Evolutionary conservation across 2,113 vertebrate species (phyloP).

Genomic region (Pituophis catenifer): DNA sequence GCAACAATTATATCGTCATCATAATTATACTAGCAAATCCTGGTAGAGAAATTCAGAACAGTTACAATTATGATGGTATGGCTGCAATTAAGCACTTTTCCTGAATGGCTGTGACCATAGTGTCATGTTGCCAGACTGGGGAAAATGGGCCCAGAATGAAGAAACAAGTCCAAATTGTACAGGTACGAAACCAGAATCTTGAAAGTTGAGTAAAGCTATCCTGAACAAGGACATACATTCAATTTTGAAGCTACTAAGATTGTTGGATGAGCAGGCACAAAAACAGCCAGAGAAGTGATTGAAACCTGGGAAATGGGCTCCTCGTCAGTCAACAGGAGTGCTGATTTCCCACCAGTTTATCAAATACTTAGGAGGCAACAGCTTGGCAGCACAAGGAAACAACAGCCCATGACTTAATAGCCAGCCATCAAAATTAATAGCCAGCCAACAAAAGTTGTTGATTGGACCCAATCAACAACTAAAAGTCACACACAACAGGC

Average conservation of each 20-base stretch:
- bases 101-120: neutral
- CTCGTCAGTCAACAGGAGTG: neutral
- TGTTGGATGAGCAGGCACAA: neutral
- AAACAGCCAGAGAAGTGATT: neutral
- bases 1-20: neutral
- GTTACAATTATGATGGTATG: neutral
- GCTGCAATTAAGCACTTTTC: neutral
- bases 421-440: neutral
- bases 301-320: neutral
- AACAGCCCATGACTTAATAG: neutral
- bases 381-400: neutral
- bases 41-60: neutral
- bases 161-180: neutral
- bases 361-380: neutral
- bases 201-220: neutral
- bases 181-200: neutral
- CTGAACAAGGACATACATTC: neutral
- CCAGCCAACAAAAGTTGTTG: neutral
- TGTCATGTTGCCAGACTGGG: neutral
- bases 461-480: neutral
- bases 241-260: neutral
- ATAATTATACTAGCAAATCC: neutral
- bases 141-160: neutral
- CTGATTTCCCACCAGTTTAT: neutral
- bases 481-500: neutral